Percentiles rank a stretch among this genome's conserved stretches.
These are phyloP conservation scores for Globia sparganii DNA, from an alignment of 2,888 invertebrate genomes.

Conservation along the genomic window DNA sequence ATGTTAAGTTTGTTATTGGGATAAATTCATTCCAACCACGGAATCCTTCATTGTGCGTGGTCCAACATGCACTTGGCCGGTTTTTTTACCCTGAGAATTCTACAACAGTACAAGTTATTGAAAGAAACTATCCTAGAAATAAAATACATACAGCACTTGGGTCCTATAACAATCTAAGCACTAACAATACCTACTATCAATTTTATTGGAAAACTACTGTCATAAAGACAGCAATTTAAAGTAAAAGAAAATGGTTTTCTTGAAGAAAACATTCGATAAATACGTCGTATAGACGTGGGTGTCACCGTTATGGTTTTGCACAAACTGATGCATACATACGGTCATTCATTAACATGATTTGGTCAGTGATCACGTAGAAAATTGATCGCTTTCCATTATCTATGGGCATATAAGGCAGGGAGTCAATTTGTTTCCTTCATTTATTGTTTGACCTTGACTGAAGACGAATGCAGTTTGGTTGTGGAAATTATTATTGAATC, in stretches of 20 bases:
- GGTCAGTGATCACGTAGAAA: slow-evolving; percentile 82
- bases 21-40: no score
- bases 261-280: slow-evolving; percentile 49
- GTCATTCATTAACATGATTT: slow-evolving; percentile 85
- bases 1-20: no score
- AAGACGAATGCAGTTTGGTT: slow-evolving; percentile 51
- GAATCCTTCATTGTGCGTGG: no score
- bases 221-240: slow-evolving; percentile 48
- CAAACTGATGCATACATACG: slow-evolving; percentile 69
- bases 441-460: slow-evolving; percentile 78
- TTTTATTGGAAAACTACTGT: slow-evolving; percentile 49
- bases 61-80: no score
- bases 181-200: slow-evolving; percentile 3
- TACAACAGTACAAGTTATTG: neutral
- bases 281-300: slow-evolving; percentile 41
- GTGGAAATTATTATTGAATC: slow-evolving; percentile 35
- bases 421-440: slow-evolving; percentile 75
- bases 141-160: slow-evolving; percentile 9
- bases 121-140: slow-evolving; percentile 2
- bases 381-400: slow-evolving; percentile 81
- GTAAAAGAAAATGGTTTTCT: slow-evolving; percentile 38
- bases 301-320: slow-evolving; percentile 75
- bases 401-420: slow-evolving; percentile 78
- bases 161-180: slow-evolving; percentile 7
- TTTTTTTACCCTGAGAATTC: neutral